phyloP scores from a whole-genome alignment of 2,888 invertebrate genomes.

The Pantelozetes paolii region DNA sequence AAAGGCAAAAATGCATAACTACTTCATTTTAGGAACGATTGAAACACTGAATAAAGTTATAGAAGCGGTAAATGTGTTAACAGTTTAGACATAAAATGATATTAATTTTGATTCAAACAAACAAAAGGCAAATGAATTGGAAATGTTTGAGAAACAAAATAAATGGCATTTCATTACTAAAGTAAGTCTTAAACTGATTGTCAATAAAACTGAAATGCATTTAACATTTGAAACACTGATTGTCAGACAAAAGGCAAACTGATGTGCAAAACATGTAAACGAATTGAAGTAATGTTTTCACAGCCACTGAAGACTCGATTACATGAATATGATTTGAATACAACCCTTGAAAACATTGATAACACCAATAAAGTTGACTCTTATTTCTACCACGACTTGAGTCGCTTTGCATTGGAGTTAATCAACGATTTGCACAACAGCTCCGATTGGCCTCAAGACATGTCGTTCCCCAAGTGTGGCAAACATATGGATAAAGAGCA shows the following conservation, averaged over 20 bases:
- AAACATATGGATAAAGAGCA: constrained; percentile 36
- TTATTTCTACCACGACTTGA: constrained; percentile 82
- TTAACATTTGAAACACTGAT: constrained; percentile 1
- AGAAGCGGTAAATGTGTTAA: constrained; percentile 52
- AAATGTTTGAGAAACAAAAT: constrained; percentile 32
- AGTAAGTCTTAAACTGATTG: constrained; percentile 50
- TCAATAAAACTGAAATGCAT: neutral
- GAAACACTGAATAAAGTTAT: constrained; percentile 67
- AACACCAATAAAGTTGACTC: constrained; percentile 62
- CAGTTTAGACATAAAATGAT: neutral
- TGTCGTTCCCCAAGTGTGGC: constrained; percentile 32
- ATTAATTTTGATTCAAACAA: neutral
- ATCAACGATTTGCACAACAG: constrained; percentile 57
- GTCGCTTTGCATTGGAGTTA: constrained; percentile 54
- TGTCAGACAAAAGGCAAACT: constrained; percentile 59
- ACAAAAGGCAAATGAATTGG: constrained; percentile 59
- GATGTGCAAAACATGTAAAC: constrained; percentile 65
- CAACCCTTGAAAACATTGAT: constrained; percentile 12
- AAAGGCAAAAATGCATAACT: constrained; percentile 80
- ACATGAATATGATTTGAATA: constrained; percentile 63
- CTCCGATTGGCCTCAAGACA: neutral
- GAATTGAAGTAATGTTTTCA: constrained; percentile 70
- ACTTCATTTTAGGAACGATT: constrained; percentile 73
- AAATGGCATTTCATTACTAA: constrained; percentile 61
- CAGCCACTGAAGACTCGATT: constrained; percentile 67